Base-by-base conservation (phyloP, 2,113 vertebrate species). In the Xiphophorus maculatus region DNA sequence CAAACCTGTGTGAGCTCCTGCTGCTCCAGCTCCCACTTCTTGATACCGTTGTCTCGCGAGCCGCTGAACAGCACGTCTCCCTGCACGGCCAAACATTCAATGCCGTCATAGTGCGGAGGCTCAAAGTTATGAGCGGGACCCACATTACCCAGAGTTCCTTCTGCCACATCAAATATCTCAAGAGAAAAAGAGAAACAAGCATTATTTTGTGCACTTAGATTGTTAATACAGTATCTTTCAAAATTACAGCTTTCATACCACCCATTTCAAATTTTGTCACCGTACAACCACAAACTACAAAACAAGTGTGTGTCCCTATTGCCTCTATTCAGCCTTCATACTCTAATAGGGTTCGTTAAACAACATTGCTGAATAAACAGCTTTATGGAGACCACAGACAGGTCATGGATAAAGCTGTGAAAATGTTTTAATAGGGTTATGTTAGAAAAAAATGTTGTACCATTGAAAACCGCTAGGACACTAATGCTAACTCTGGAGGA, bases 21-120 rank as follows among this genome's bases (percentile, higher is more conserved):
- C 76, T 96, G 97, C 74, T 96, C 96, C 92, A 99, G 93, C 87
- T 97, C 97, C 98, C 98, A 99, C 83, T 99, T 99, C 91, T 99
- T 99, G 66, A 99, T 96, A 81, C 98, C 97, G 0, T 98, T 99
- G 90, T 99, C 98, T 62, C 98, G 93, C 60, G 98, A 99, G 35
- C 97, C 97, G 0, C 97, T 98, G 92, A 98, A 99, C 4, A 99
- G 95, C 63, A 96, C 61, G 0, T 96, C 96, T 12, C 96, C 96
- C 32, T 98, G 96, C 61, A 98, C 96, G 37, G 97, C 96, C 81
- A 99, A 92, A 71, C 97, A 98, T 91, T 99, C 98, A 0, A 99
- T 98, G 76, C 98, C 97, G 0, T 99, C 98, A 0, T 99, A 99
- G 93, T 99, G 98, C 0, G 98, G 97, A 0, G 98, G 98, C 90